phyloP scores from a whole-genome alignment of 2,113 vertebrate genomes.

The Sitta europaea region DNA sequence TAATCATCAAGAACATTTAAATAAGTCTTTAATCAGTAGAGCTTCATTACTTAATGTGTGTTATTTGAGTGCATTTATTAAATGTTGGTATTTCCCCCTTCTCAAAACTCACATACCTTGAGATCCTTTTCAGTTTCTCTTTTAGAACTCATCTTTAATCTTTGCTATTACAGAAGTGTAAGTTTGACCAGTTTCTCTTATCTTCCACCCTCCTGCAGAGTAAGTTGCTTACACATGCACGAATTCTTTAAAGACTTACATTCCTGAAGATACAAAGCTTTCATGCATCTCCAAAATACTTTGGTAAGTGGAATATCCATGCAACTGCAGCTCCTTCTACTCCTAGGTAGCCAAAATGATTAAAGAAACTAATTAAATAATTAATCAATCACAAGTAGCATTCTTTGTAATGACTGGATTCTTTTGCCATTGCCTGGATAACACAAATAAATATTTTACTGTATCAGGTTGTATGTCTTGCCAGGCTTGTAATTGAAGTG shows the following conservation, averaged over 20 bases:
- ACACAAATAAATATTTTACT: conserved; percentile 15
- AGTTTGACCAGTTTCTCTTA: neutral
- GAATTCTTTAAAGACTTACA: neutral
- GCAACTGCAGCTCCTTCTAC: neutral
- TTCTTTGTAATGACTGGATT: neutral
- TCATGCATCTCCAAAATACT: neutral
- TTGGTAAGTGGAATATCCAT: neutral
- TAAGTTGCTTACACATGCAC: neutral
- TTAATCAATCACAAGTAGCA: neutral
- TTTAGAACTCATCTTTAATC: neutral
- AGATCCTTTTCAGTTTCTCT: neutral
- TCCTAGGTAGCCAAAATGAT: neutral
- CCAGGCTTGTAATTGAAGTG: conserved; percentile 47
- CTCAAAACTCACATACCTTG: neutral
- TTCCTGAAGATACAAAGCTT: neutral
- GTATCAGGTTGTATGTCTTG: neutral
- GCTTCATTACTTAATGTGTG: neutral
- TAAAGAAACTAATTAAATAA: neutral
- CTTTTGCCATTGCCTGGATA: neutral
- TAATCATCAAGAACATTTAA: neutral
- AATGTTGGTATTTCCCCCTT: neutral
- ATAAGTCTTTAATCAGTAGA: neutral
- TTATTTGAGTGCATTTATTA: neutral
- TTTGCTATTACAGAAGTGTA: neutral
- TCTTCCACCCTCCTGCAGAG: neutral